Evolutionary conservation across 2,797 vertebrate genomes (phyloP), one percentile per base, ranked within the genome.

Genomic region (Threskiornis aethiopicus): DNA sequence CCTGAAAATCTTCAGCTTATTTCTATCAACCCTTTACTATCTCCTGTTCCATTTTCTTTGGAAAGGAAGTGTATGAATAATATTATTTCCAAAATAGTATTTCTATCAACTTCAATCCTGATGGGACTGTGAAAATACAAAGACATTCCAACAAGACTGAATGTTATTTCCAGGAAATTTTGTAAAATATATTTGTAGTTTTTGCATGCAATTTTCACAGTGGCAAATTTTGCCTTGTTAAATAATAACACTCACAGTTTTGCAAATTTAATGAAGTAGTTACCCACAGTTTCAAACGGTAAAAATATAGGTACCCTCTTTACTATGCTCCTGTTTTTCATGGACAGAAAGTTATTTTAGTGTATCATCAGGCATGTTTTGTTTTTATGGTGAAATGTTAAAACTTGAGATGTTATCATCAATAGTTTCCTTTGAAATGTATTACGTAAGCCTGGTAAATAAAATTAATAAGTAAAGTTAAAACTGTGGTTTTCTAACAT

Each of bases 391-490:
- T 39, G 41, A 69, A 61, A 57, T 22, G 12, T 41, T 83, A 64
- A 57, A 84, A 41, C 10, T 59, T 37, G 11, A 55, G 11, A 20
- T 15, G 6, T 42, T 46, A 28, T 4, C 0, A 0, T n/a, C 17
- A 57, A 25, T 4, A 69, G 25, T 51, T 55, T 80, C 17, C 25
- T 57, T 58, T 51, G 13, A 76, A 92, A 83, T 31, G 19, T 18
- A 47, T 37, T 73, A 18, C 18, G 26, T 4, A 16, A 44, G 1
- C 11, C 35, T 78, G 41, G 6, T 13, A 79, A 79, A 72, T 13
- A 46, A 76, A 55, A n/a, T 42, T 42, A 64, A 35, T 2, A 52
- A 6, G 5, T 19, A 12, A 73, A 73, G 7, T 37, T 55, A 78
- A 70, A 87, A 35, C 6, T 37, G 7, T 35, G 8, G 5, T 54